These are phyloP conservation scores for Atherix ibis DNA, from an alignment of 2,888 invertebrate genomes.

Conservation along the genomic window DNA sequence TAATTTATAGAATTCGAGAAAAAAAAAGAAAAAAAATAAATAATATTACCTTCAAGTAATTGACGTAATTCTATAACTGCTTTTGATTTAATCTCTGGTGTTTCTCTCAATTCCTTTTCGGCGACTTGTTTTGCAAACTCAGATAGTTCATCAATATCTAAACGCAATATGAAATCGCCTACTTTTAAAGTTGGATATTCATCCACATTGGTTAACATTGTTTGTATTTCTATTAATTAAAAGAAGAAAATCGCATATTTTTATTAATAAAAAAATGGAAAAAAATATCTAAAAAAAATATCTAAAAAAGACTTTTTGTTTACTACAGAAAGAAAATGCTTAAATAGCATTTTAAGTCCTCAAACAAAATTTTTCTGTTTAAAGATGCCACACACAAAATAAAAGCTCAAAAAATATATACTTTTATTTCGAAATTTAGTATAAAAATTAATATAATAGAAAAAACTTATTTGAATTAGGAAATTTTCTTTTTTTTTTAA, in stretches of 20 bases:
- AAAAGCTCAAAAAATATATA: too few relatives aligned
- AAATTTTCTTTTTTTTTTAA: too few relatives aligned
- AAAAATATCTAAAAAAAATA: slow-evolving; percentile 5
- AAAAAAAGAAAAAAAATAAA: too few relatives aligned
- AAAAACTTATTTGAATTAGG: too few relatives aligned
- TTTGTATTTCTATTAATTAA: slow-evolving; percentile 40
- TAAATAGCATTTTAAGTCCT: too few relatives aligned
- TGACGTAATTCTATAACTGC: slow-evolving; percentile 40
- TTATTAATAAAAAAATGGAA: slow-evolving; percentile 9
- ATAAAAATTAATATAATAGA: too few relatives aligned
- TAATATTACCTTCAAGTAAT: slow-evolving; percentile 48
- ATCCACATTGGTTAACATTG: slow-evolving; percentile 57
- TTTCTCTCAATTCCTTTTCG: slow-evolving; percentile 51
- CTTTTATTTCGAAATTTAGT: too few relatives aligned
- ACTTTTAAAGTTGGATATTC: slow-evolving; percentile 50
- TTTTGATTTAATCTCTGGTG: slow-evolving; percentile 45
- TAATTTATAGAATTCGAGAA: too few relatives aligned
- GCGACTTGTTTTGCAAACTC: slow-evolving; percentile 52
- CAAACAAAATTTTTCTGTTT: too few relatives aligned
- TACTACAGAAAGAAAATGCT: too few relatives aligned
- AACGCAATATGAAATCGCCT: slow-evolving; percentile 36
- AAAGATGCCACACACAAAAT: too few relatives aligned
- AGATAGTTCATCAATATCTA: slow-evolving; percentile 51
- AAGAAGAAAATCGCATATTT: neutral
- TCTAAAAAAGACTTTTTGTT: too few relatives aligned